These are phyloP conservation scores for Miichthys miiuy DNA, from an alignment of 2,797 vertebrate genomes.

Conservation along the genomic window DNA sequence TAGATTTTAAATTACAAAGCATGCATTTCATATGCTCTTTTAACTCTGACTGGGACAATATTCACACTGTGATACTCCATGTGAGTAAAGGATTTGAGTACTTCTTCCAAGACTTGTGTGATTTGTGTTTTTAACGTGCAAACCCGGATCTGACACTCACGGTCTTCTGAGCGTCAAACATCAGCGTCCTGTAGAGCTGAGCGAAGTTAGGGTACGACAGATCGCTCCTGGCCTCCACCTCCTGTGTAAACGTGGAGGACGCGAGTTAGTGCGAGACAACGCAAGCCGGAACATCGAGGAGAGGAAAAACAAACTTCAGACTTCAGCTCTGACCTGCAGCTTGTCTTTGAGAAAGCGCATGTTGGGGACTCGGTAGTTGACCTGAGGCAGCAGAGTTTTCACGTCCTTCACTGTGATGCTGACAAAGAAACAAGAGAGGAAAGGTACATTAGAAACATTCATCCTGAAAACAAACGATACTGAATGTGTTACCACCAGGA, in stretches of 20 bases:
- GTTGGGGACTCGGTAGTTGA: constrained; percentile 83
- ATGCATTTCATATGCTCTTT: too few species aligned
- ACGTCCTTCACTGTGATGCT: constrained; percentile 83
- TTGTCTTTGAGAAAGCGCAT: constrained; percentile 84
- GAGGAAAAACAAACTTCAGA: constrained; percentile 8
- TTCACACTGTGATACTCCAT: background rate
- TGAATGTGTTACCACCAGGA: constrained; percentile 29
- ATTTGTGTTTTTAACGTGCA: background rate
- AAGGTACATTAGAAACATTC: background rate
- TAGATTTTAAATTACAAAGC: too few species aligned
- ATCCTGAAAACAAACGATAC: too few species aligned
- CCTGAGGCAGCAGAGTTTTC: constrained; percentile 79
- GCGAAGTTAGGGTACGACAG: constrained; percentile 88
- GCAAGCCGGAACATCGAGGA: background rate
- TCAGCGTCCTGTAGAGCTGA: constrained; percentile 91
- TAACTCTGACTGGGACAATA: too few species aligned
- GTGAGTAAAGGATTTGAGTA: constrained; percentile 23
- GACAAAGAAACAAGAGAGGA: background rate
- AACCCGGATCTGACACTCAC: constrained; percentile 76
- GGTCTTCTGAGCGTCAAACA: constrained; percentile 90
- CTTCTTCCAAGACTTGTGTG: background rate
- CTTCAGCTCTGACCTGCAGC: constrained; percentile 70
- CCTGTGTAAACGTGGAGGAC: constrained; percentile 72
- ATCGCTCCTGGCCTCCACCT: constrained; percentile 88
- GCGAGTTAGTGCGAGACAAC: constrained; percentile 4